phyloP scores from a whole-genome alignment of 2,888 invertebrate genomes.

The Fissipunctia ypsillon region DNA sequence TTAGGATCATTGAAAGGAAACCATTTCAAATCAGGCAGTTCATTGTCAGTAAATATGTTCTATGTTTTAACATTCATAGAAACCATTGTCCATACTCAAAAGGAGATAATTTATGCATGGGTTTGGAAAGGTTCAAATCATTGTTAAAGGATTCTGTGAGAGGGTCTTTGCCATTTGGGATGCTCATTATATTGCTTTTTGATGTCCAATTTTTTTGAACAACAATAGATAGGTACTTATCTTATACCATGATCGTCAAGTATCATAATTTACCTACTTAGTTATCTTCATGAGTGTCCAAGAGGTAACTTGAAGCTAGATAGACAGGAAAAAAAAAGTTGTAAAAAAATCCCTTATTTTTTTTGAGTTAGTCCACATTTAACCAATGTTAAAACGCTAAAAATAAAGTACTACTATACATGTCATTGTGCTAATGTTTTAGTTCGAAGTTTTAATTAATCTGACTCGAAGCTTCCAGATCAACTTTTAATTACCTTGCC shows the following conservation, averaged over 20 bases:
- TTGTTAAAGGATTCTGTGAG: background rate
- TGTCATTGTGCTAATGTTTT: background rate
- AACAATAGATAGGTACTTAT: background rate
- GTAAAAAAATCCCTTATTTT: background rate
- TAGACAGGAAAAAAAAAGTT: background rate
- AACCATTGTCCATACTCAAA: constrained; percentile 27
- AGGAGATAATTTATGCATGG: constrained; percentile 19
- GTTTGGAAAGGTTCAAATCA: background rate
- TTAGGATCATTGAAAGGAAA: background rate
- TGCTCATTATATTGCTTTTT: constrained; percentile 14
- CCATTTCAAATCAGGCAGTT: constrained; percentile 2
- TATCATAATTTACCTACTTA: background rate
- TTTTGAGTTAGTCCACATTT: constrained; percentile 10
- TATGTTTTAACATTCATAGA: constrained; percentile 41
- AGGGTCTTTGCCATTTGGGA: background rate
- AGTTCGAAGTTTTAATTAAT: constrained; percentile 14
- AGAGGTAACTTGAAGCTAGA: background rate
- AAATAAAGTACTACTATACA: background rate
- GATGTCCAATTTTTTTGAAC: background rate
- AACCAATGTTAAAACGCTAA: constrained; percentile 18
- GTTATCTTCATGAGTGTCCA: background rate
- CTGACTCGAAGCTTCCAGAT: background rate
- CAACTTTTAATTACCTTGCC: background rate
- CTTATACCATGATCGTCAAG: background rate
- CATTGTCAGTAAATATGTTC: constrained; percentile 23